A percentile compares a stretch with the other conserved stretches of the same genome.
Conservation (phyloP, 2,888 invertebrate species). For the Fragum whitleyi region DNA sequence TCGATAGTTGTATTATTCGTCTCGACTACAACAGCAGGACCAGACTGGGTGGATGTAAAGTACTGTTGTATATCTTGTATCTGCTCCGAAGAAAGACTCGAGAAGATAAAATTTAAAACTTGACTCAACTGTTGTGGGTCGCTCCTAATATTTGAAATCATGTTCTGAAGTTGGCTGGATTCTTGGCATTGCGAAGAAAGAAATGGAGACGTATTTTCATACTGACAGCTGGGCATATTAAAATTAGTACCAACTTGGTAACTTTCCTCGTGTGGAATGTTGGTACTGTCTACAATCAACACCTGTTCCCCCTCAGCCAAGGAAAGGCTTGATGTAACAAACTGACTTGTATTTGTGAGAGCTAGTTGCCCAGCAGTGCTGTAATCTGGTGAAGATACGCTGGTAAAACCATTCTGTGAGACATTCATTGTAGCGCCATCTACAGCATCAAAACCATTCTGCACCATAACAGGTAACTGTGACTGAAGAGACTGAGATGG, state of each 20-base stretch:
- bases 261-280: neutral
- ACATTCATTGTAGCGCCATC: neutral
- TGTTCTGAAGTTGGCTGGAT: neutral
- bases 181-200: neutral
- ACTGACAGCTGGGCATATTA: neutral
- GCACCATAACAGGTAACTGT: slow-evolving; percentile 12
- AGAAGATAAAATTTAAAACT: neutral
- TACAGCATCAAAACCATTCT: neutral
- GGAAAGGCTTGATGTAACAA: neutral
- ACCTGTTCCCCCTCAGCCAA: neutral
- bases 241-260: neutral
- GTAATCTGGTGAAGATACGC: neutral
- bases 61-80: neutral
- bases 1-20: neutral
- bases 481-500: slow-evolving; percentile 2
- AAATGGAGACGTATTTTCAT: neutral
- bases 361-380: neutral
- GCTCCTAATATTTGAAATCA: neutral
- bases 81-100: neutral
- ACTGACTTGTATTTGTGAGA: neutral
- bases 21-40: slow-evolving; percentile 1
- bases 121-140: neutral
- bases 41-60: neutral
- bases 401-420: neutral
- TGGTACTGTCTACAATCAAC: neutral